Percentiles rank a stretch among this genome's conserved stretches.
phyloP scores from a whole-genome alignment of 1,140 invertebrate genomes.

The Helicoverpa armigera region DNA sequence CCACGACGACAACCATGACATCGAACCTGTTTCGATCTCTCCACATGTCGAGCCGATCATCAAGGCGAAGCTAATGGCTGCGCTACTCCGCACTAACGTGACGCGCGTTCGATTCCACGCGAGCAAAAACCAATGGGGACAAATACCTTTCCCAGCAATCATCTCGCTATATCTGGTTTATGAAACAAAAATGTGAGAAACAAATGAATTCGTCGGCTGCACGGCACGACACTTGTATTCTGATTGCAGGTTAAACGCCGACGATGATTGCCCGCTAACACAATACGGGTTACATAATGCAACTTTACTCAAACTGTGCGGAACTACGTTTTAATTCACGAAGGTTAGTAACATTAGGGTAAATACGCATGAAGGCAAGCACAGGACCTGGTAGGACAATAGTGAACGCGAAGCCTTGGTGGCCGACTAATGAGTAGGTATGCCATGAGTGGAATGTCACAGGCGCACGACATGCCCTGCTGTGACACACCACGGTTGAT shows the following conservation, averaged over 20 bases:
- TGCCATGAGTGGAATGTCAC: conserved; percentile 64
- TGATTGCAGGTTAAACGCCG: conserved; percentile 38
- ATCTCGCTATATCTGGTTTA: conserved; percentile 45
- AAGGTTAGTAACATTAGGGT: conserved; percentile 60
- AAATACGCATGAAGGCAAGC: conserved; percentile 59
- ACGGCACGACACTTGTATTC: conserved; percentile 35
- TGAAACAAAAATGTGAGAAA: conserved; percentile 49
- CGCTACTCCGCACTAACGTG: conserved; percentile 7
- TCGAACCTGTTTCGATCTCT: conserved; percentile 68
- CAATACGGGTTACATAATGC: conserved; percentile 33
- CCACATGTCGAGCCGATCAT: conserved; percentile 40
- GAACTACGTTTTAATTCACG: conserved; percentile 15
- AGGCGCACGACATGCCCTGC: conserved; percentile 60
- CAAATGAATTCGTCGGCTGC: conserved; percentile 21
- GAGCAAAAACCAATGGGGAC: conserved; percentile 61
- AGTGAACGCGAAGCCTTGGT: conserved; percentile 62
- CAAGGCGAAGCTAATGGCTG: conserved; percentile 41
- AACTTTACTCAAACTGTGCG: neutral
- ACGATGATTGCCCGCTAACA: conserved; percentile 36
- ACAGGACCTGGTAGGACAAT: conserved; percentile 52
- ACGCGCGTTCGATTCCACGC: neutral
- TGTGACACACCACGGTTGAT: conserved; percentile 42
- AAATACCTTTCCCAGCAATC: conserved; percentile 64
- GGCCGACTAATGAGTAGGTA: conserved; percentile 55
- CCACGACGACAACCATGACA: conserved; percentile 66